Conservation (phyloP, 2,113 vertebrate species). For the Chloebia gouldiae region DNA sequence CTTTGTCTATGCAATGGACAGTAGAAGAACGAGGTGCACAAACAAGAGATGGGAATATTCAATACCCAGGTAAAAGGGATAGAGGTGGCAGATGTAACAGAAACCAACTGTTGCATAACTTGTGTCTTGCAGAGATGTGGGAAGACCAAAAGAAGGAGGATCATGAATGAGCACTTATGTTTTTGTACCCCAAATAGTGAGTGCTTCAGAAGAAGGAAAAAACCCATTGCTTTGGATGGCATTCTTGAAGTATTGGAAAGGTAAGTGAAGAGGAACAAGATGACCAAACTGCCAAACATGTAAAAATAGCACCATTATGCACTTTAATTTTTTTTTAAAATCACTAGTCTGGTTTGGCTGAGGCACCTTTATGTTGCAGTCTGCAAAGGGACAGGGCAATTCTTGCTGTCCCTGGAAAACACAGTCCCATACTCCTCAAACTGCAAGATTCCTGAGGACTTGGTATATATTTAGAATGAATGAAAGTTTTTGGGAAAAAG, state of each 20-base stretch:
- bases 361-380: not conserved
- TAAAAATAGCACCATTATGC: not conserved
- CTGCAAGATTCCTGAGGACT: not conserved
- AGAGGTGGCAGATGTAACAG: not conserved
- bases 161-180: not conserved
- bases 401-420: not conserved
- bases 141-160: not conserved
- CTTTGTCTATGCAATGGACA: not conserved
- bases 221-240: not conserved
- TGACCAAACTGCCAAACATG: not conserved
- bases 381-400: not conserved
- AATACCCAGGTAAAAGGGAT: not conserved
- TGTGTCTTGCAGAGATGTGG: not conserved
- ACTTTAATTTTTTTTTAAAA: not conserved
- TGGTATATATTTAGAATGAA: not conserved
- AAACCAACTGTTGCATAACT: not conserved
- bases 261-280: not conserved
- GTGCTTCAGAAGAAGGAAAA: not conserved
- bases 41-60: not conserved
- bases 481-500: not conserved
- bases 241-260: not conserved
- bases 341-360: not conserved
- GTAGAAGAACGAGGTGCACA: not conserved
- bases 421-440: not conserved
- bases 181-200: not conserved